Conservation (phyloP, 2,797 vertebrate species). For the Manis javanica region DNA sequence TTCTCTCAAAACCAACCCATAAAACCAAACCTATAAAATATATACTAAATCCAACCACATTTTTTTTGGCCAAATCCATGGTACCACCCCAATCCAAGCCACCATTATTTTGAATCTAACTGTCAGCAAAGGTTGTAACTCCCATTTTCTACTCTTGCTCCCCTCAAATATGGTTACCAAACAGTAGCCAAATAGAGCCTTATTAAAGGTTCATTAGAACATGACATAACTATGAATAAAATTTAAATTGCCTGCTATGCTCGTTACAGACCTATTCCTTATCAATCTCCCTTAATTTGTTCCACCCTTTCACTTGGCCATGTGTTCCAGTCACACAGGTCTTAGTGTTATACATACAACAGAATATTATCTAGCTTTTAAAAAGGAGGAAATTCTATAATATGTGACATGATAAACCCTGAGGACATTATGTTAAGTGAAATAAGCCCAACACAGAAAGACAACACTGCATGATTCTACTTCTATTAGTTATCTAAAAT, state of each 20-base stretch:
- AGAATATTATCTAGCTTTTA: neutral
- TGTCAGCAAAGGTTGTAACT: neutral
- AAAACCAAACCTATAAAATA: neutral
- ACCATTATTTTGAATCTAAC: neutral
- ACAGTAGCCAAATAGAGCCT: neutral
- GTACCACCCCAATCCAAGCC: neutral
- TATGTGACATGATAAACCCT: neutral
- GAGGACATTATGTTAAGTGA: neutral
- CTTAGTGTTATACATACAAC: neutral
- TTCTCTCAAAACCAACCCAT: neutral
- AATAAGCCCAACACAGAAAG: neutral
- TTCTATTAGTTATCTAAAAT: conserved; percentile 2
- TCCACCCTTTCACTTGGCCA: neutral
- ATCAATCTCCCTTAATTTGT: neutral
- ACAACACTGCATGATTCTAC: neutral
- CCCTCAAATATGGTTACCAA: neutral
- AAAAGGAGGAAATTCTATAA: neutral
- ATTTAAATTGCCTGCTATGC: neutral
- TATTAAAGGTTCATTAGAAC: neutral
- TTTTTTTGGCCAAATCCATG: neutral
- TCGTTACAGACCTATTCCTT: neutral
- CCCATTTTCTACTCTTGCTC: neutral
- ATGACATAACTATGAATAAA: neutral
- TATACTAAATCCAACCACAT: neutral
- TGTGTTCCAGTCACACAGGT: neutral